Base-by-base conservation (phyloP, 1,140 invertebrate genomes). In the Drosophila varians region DNA sequence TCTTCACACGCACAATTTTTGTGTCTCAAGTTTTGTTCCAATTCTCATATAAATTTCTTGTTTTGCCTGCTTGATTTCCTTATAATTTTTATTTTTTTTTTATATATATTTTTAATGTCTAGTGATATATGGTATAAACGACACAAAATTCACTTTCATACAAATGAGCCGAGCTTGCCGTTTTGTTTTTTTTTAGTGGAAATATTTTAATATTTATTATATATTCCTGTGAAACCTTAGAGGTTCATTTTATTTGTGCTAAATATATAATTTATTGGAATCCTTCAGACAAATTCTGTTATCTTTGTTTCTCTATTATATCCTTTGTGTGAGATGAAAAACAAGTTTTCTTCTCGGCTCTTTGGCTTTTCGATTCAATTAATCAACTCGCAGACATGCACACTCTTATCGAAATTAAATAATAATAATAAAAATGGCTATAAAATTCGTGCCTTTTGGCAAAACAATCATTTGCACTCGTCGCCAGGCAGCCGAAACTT, bases 91-190 rank as follows among this genome's bases (percentile, higher is more conserved):
- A 9, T 9, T 9, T 8, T 9, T 21, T 8, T 38, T 56, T 34
- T 34, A 12, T 34, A 23, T 48, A 8, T 49, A 7, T 72, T 5
- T 40, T 71, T 74, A 69, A 76, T 77, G 74, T 54, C 76, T 79
- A 80, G 51, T 80, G 77, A 79, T 79, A 79, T 79, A 66, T 72
- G 42, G 48, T 34, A 49, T 25, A 21, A 51, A 58, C 57, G 42
- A 58, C 47, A 68, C 45, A 28, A 47, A 56, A 21, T 47, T 19
- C 53, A 43, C 56, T 16, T 21, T 28, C 23, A 18, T 43, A 28
- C 34, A 14, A 61, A 38, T 47, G 18, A 19, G 42, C 25, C 60
- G 40, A 46, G 40, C 14, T 42, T 19, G 5, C 1, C n/a, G n/a
- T n/a, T n/a, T n/a, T n/a, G n/a, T n/a, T n/a, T n/a, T 2, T 7